phyloP scores from a whole-genome alignment of 2,797 vertebrate genomes.

The Sternotherus odoratus region DNA sequence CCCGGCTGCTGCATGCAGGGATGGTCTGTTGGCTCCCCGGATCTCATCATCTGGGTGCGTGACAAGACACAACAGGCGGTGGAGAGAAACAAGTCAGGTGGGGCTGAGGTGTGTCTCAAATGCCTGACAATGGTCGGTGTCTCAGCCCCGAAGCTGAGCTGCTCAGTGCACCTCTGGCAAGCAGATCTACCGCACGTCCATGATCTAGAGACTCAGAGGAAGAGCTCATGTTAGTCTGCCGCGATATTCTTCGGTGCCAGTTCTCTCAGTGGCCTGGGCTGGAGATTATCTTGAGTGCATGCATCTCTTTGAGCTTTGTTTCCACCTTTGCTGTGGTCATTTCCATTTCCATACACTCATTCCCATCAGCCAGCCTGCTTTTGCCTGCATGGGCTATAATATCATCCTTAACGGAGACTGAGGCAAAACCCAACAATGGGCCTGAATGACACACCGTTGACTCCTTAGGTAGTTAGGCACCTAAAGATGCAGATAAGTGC shows the following conservation, averaged over 20 bases:
- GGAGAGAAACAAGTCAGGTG: not conserved
- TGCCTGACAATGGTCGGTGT: fast-evolving
- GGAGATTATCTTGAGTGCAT: not conserved
- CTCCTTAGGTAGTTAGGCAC: no score
- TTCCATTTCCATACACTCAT: not conserved
- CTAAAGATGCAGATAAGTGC: not conserved
- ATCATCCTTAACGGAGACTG: not conserved
- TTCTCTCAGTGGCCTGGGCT: not conserved
- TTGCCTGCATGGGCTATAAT: not conserved
- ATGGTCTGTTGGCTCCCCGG: fast-evolving
- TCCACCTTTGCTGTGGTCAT: not conserved
- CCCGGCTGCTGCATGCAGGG: not conserved
- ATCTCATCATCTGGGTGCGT: not conserved
- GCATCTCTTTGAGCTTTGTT: not conserved
- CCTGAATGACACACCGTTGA: no score
- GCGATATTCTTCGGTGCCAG: not conserved
- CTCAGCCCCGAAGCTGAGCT: fast-evolving
- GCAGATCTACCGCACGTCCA: not conserved
- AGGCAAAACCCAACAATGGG: no score
- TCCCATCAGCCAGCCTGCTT: not conserved
- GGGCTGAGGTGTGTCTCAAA: not conserved
- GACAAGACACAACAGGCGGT: not conserved
- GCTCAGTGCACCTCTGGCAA: not conserved
- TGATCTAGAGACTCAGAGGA: not conserved
- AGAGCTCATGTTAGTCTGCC: not conserved